These are phyloP conservation scores for Diachasma alloeum DNA, from an alignment of 1,140 invertebrate species.

Conservation along the genomic window DNA sequence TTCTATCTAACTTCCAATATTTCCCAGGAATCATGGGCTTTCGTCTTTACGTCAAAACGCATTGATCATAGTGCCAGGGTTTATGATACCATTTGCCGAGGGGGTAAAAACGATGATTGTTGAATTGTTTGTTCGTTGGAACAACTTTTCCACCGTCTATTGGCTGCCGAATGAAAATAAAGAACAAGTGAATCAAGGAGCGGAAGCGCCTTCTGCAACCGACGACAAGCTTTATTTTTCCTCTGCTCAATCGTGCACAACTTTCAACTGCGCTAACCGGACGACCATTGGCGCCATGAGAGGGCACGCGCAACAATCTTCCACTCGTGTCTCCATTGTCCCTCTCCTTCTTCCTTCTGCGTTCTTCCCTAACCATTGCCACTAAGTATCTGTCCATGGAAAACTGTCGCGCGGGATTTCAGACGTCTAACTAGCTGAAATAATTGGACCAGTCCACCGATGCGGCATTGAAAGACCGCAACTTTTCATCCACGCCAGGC, in stretches of 20 bases:
- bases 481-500: constrained; percentile 24
- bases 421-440: constrained; percentile 33
- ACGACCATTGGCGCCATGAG: neutral
- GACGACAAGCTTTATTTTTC: constrained; percentile 9
- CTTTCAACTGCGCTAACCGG: neutral
- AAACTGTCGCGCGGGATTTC: constrained; percentile 31
- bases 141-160: neutral
- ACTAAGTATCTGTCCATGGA: constrained; percentile 26
- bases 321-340: neutral
- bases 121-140: neutral
- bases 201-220: constrained; percentile 1
- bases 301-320: constrained; percentile 13
- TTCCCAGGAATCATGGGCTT: no score
- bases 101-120: neutral
- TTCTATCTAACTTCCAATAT: neutral
- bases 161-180: neutral
- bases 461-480: constrained; percentile 24
- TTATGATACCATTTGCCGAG: neutral
- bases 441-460: constrained; percentile 28
- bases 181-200: neutral
- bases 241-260: neutral
- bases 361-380: neutral
- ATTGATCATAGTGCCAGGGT: neutral
- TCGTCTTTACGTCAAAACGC: no score
- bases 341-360: neutral